Conservation (phyloP, 2,113 vertebrate species). For the Dipodomys stephensi region DNA sequence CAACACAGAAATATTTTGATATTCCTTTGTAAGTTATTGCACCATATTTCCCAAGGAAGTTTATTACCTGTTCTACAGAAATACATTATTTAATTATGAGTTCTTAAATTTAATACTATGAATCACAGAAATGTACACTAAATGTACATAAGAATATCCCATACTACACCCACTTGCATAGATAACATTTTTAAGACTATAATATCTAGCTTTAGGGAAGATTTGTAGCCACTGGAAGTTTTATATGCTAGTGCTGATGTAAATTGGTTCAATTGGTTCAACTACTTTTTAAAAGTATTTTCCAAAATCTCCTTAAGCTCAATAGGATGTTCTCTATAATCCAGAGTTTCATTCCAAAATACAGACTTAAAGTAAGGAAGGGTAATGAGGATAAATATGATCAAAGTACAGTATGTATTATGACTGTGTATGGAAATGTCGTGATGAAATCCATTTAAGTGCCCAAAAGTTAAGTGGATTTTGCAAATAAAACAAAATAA, state of each 20-base stretch:
- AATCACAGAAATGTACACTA: background rate
- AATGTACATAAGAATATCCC: background rate
- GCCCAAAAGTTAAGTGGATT: no score
- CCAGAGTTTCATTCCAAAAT: background rate
- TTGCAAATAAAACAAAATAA: no score
- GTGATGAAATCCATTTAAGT: no score
- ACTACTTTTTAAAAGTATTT: background rate
- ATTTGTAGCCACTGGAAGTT: background rate
- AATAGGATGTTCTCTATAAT: background rate
- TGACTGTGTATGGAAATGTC: no score
- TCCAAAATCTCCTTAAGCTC: background rate
- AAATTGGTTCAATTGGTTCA: background rate
- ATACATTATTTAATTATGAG: background rate
- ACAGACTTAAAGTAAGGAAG: background rate
- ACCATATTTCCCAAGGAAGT: background rate
- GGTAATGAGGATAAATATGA: no score
- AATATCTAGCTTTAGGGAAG: background rate
- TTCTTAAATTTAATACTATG: constrained; percentile 19
- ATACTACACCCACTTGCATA: background rate
- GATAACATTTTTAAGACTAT: background rate
- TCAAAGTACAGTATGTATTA: no score
- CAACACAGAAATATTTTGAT: background rate
- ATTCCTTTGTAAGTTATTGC: background rate
- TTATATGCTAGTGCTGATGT: background rate
- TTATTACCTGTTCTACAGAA: background rate